Evolutionary conservation across 2,797 vertebrate species (phyloP).

Genomic region (Pseudopleuronectes americanus): DNA sequence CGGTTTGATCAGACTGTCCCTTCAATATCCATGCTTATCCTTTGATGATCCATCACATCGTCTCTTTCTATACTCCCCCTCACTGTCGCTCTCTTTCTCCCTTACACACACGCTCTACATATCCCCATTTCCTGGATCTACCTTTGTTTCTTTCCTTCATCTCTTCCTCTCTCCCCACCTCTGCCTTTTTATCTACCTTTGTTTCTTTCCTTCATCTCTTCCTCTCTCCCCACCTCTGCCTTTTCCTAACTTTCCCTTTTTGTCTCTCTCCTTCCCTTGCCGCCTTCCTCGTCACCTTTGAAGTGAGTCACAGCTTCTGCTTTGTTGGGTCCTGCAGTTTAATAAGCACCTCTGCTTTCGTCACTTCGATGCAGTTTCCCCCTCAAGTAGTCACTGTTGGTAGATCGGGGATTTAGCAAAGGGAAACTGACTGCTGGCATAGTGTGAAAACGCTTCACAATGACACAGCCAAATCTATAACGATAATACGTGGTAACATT

Average conservation of each 20-base stretch:
- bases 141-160: conserved; percentile 61
- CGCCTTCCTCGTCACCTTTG: conserved; percentile 43
- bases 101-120: conserved; percentile 3
- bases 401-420: conserved; percentile 20
- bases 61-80: conserved; percentile 23
- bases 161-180: conserved; percentile 36
- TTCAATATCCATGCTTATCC: conserved; percentile 59
- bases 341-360: conserved; percentile 69
- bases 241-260: conserved; percentile 18
- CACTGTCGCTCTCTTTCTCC: neutral
- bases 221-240: conserved; percentile 21
- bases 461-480: neutral
- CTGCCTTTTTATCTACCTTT: conserved; percentile 41
- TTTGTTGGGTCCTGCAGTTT: conserved; percentile 50
- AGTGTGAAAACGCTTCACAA: neutral
- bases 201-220: conserved; percentile 58
- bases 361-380: conserved; percentile 37
- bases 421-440: conserved; percentile 5
- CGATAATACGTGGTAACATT: neutral
- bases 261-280: conserved; percentile 17
- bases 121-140: conserved; percentile 31
- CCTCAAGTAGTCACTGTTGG: conserved; percentile 17
- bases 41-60: conserved; percentile 71
- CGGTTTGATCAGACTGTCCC: conserved; percentile 63
- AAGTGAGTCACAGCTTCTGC: conserved; percentile 51